Evolutionary conservation across 2,797 vertebrate genomes (phyloP).

Genomic region (Bradypodion pumilum): DNA sequence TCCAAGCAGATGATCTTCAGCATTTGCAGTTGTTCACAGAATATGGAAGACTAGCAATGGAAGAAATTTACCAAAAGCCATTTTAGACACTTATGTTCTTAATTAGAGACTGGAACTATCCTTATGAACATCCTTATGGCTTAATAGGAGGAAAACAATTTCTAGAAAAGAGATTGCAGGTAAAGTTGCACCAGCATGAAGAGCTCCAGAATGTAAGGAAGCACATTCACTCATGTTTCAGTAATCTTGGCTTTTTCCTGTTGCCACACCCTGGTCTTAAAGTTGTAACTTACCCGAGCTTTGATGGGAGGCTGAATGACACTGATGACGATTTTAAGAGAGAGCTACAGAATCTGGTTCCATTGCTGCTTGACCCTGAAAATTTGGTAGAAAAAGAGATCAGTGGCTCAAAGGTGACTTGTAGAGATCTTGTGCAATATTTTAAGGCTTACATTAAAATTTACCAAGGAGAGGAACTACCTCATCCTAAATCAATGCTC

Average conservation of each 20-base stretch:
- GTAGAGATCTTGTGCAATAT: slow-evolving; percentile 94
- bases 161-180: slow-evolving; percentile 90
- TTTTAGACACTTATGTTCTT: slow-evolving; percentile 98
- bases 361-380: slow-evolving; percentile 88
- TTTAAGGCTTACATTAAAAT: slow-evolving; percentile 98
- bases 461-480: slow-evolving; percentile 95
- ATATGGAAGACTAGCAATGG: too few relatives aligned
- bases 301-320: slow-evolving; percentile 93
- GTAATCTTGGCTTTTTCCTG: slow-evolving; percentile 95
- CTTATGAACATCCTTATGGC: slow-evolving; percentile 94
- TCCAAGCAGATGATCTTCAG: too few relatives aligned
- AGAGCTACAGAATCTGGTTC: slow-evolving; percentile 84
- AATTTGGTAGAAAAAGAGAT: slow-evolving; percentile 93
- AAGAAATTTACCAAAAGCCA: too few relatives aligned
- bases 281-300: slow-evolving; percentile 94
- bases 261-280: slow-evolving; percentile 97
- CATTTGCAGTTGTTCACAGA: too few relatives aligned
- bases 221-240: slow-evolving; percentile 98
- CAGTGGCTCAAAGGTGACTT: slow-evolving; percentile 92
- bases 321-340: slow-evolving; percentile 89
- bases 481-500: slow-evolving; percentile 96
- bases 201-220: slow-evolving; percentile 98
- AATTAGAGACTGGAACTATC: slow-evolving; percentile 98
- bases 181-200: slow-evolving; percentile 95
- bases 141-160: slow-evolving; percentile 88